These are phyloP conservation scores for Drosophila auraria DNA, from an alignment of 1,140 invertebrate species.

Conservation along the genomic window DNA sequence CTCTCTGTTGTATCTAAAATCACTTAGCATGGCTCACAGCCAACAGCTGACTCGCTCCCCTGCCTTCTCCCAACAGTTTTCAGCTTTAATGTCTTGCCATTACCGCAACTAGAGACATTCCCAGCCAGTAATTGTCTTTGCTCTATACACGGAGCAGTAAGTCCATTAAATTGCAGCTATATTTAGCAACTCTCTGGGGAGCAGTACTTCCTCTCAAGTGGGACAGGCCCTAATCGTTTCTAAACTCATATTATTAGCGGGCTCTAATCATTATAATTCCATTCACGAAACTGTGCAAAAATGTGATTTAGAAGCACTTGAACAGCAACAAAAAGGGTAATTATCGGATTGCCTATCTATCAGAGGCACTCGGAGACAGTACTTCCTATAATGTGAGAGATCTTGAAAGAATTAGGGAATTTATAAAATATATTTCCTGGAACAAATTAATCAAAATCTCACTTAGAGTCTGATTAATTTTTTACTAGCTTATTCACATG, in stretches of 20 bases:
- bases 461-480: too few relatives aligned
- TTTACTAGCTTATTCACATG: too few relatives aligned
- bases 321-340: background rate
- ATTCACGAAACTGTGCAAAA: constrained; percentile 12
- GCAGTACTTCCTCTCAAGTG: background rate
- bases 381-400: background rate
- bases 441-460: too few relatives aligned
- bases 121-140: constrained; percentile 7
- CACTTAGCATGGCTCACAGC: constrained; percentile 33
- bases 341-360: background rate
- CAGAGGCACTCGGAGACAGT: background rate
- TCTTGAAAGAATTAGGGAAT: too few relatives aligned
- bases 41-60: constrained; percentile 47
- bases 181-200: background rate
- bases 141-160: background rate
- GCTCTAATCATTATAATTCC: constrained; percentile 1
- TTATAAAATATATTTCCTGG: too few relatives aligned
- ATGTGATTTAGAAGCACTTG: constrained; percentile 1
- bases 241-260: background rate
- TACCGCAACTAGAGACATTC: constrained; percentile 11
- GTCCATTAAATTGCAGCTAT: background rate
- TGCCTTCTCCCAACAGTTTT: background rate
- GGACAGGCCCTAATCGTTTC: background rate
- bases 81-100: constrained; percentile 12
- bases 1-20: constrained; percentile 18